Evolutionary conservation across 2,113 vertebrate genomes (phyloP).

Genomic region (Heptranchias perlo): DNA sequence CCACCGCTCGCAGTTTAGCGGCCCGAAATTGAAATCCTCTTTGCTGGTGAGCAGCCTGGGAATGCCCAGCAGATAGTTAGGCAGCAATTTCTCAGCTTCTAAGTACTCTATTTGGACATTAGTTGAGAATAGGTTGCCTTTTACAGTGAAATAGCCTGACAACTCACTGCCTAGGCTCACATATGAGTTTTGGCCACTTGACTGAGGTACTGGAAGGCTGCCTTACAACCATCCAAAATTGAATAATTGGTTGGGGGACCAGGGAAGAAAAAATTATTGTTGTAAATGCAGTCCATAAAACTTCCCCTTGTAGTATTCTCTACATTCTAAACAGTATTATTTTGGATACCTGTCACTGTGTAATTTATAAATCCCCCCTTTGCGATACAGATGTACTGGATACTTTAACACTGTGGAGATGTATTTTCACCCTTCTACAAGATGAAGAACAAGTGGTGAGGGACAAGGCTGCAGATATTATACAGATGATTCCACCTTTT

Average conservation of each 20-base stretch:
- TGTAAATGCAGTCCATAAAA: neutral
- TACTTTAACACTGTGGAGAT: conserved; percentile 75
- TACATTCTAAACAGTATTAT: neutral
- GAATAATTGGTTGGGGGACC: neutral
- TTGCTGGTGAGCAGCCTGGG: neutral
- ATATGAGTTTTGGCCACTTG: neutral
- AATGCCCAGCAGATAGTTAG: neutral
- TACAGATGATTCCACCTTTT: conserved; percentile 57
- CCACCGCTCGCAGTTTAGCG: neutral
- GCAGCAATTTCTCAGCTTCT: neutral
- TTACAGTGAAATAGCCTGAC: neutral
- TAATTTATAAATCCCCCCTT: neutral
- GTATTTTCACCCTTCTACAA: conserved; percentile 76
- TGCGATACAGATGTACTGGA: conserved; percentile 61
- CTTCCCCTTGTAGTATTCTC: neutral
- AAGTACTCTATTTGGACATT: neutral
- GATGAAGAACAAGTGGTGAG: conserved; percentile 81
- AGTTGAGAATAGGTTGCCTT: neutral
- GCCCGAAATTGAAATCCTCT: neutral
- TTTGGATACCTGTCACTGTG: neutral
- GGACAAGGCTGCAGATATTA: conserved; percentile 69
- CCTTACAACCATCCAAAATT: neutral
- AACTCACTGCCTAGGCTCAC: neutral
- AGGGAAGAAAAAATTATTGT: neutral
- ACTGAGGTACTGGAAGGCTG: neutral